These are phyloP conservation scores for Uloborus plumipes DNA, from an alignment of 2,888 invertebrate genomes.

Conservation along the genomic window DNA sequence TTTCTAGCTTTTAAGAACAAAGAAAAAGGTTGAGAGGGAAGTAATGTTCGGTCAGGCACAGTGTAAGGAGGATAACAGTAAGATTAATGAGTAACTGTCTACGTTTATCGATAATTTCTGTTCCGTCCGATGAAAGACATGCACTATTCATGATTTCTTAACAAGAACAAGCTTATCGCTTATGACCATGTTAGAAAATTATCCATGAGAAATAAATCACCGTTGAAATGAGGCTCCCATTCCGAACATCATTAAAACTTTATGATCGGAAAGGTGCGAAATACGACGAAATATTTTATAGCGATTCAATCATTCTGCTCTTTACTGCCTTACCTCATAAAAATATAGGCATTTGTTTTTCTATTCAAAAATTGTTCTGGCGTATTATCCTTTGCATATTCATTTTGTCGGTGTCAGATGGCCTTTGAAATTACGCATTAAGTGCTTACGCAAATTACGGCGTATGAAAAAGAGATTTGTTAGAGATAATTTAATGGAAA, in stretches of 20 bases:
- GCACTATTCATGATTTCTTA: constrained; percentile 60
- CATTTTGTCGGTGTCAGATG: too few relatives aligned
- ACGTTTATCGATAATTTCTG: constrained; percentile 59
- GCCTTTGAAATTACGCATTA: too few relatives aligned
- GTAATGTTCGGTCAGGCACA: constrained; percentile 52
- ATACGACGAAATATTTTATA: constrained; percentile 27
- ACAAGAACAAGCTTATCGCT: constrained; percentile 59
- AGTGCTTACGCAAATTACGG: too few relatives aligned
- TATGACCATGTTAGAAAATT: constrained; percentile 57
- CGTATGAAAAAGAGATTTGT: too few relatives aligned
- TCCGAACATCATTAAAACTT: constrained; percentile 52
- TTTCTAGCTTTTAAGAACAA: constrained; percentile 15
- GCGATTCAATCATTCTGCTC: constrained; percentile 3
- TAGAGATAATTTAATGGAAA: too few relatives aligned
- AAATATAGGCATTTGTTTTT: too few relatives aligned
- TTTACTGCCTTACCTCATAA: not conserved
- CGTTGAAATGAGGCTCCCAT: constrained; percentile 40
- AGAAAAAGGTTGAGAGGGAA: constrained; percentile 24
- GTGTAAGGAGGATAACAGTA: constrained; percentile 37
- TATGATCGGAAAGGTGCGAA: constrained; percentile 40
- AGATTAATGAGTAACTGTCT: constrained; percentile 54
- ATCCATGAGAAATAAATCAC: constrained; percentile 59
- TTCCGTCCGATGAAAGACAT: constrained; percentile 48
- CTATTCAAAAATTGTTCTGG: too few relatives aligned
- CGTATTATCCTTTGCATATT: too few relatives aligned